A percentile compares a stretch with the other conserved stretches of the same genome.
Conservation (phyloP, 2,797 vertebrate species). For the Pangasius mekongensis region DNA sequence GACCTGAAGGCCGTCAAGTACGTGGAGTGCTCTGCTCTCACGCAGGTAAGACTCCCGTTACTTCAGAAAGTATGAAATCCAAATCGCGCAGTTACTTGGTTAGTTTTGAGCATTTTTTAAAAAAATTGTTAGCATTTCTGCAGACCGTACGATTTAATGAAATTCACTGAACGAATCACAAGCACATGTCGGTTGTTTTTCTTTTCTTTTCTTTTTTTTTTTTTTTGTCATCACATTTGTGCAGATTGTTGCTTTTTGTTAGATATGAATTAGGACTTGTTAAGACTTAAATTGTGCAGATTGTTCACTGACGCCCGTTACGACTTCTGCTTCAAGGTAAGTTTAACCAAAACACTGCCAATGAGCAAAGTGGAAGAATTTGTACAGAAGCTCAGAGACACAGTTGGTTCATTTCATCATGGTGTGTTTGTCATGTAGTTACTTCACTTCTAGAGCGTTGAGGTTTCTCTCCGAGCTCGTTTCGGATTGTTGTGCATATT, state of each 20-base stretch:
- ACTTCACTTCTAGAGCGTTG: background rate
- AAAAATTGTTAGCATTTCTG: background rate
- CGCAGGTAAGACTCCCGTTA: constrained; percentile 68
- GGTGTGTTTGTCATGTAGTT: constrained; percentile 4
- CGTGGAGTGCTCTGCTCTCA: constrained; percentile 82
- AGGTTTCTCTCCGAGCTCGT: background rate
- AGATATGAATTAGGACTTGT: background rate
- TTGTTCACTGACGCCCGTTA: background rate
- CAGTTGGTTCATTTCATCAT: constrained; percentile 31
- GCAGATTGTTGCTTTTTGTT: background rate
- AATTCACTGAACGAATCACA: background rate
- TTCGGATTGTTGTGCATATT: background rate
- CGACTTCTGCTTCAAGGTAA: background rate
- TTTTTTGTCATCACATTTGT: background rate
- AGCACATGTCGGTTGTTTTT: background rate
- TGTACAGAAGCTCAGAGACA: constrained; percentile 54
- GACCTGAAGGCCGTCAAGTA: constrained; percentile 85
- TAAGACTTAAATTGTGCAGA: background rate
- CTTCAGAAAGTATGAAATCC: background rate
- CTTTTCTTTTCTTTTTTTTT: too few species aligned
- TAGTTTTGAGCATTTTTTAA: too few species aligned
- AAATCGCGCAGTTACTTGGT: background rate
- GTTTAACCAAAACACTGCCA: background rate
- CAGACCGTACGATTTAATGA: background rate
- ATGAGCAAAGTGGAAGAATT: constrained; percentile 65